Evolutionary conservation across 2,888 invertebrate genomes (phyloP).

Genomic region (Heliconius ismenius): DNA sequence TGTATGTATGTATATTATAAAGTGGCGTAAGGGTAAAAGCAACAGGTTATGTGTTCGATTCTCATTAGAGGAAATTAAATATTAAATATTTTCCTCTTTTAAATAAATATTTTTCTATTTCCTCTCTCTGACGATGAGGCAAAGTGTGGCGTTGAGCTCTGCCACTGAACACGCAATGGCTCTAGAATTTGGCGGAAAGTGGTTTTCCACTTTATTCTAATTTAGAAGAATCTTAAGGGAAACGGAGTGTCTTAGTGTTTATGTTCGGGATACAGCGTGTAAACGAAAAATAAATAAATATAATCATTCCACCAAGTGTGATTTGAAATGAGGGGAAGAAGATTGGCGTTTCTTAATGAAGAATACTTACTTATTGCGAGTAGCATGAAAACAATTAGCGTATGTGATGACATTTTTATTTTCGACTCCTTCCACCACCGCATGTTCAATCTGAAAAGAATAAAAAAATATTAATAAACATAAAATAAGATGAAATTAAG

Average conservation of each 20-base stretch:
- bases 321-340: too few species aligned
- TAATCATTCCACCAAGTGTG: too few species aligned
- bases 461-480: background rate
- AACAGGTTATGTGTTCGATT: background rate
- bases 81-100: background rate
- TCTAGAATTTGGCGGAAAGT: background rate
- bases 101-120: too few species aligned
- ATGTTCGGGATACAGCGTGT: background rate
- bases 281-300: background rate
- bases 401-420: constrained; percentile 53
- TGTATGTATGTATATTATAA: too few species aligned
- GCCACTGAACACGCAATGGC: background rate
- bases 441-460: constrained; percentile 49
- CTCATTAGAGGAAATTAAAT: background rate
- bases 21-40: background rate
- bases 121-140: too few species aligned
- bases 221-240: too few species aligned
- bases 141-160: background rate
- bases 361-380: constrained; percentile 57
- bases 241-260: background rate
- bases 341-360: background rate
- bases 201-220: too few species aligned
- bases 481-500: background rate
- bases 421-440: constrained; percentile 59
- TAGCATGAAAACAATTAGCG: constrained; percentile 49